phyloP scores from a whole-genome alignment of 2,113 vertebrate genomes.

The Propithecus coquereli region DNA sequence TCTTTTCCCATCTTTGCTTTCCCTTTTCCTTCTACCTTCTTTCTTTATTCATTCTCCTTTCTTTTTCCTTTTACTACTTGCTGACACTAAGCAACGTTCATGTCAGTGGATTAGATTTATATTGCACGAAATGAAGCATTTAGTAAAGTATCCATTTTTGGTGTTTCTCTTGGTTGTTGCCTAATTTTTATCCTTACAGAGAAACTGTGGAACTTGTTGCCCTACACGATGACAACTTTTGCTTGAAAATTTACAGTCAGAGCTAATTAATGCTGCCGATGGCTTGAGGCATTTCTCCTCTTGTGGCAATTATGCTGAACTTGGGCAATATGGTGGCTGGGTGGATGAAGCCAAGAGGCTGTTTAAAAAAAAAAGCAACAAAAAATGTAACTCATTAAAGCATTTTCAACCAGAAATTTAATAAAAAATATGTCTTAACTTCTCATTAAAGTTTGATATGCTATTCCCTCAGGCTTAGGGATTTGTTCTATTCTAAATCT shows the following conservation, averaged over 20 bases:
- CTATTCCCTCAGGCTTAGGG: constrained; percentile 26
- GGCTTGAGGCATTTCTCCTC: background rate
- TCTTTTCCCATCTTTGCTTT: background rate
- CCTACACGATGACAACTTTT: constrained; percentile 28
- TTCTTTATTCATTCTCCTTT: background rate
- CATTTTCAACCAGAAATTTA: constrained; percentile 63
- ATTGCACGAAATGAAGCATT: background rate
- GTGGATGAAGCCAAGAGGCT: constrained; percentile 19
- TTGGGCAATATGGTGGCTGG: background rate
- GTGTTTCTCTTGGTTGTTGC: background rate
- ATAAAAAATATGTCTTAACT: constrained; percentile 55
- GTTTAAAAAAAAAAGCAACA: background rate
- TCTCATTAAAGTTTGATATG: constrained; percentile 57
- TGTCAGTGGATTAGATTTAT: background rate
- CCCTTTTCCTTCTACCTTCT: background rate
- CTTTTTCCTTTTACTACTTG: background rate
- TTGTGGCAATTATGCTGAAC: constrained; percentile 7
- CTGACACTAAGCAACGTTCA: background rate
- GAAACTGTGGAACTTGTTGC: background rate
- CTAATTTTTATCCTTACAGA: constrained; percentile 10
- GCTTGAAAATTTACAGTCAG: constrained; percentile 40
- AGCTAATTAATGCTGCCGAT: constrained; percentile 50
- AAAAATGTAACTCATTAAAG: constrained; percentile 53
- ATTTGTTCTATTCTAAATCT: constrained; percentile 49
- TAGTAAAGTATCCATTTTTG: background rate